Base-by-base conservation (phyloP, 1,140 invertebrate genomes). In the Macrostomum lignano region DNA sequence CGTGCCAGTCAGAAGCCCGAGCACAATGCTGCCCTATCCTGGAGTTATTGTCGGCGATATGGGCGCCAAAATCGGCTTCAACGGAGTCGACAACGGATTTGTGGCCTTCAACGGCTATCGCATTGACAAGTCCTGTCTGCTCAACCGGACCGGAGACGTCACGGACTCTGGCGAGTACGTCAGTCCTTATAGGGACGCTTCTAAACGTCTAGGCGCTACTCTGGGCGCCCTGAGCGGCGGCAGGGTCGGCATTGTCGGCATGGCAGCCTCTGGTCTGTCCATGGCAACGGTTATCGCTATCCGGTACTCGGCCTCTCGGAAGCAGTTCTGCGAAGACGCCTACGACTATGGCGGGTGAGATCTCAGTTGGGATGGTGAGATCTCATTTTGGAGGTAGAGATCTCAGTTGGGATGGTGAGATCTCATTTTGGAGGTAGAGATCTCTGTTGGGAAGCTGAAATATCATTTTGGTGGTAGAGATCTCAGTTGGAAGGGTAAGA, bases 21-120 rank as follows among this genome's bases (percentile, higher is more conserved):
- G 65, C 35, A 79, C 74, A 0, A 51, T 76, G 37, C 29, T 66
- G 14, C 63, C 74, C 1, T 69, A 69, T 44, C 67, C 73, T 2
- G 73, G 74, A 11, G 63, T 78, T 1, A 67, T 64, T 10, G 66
- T 76, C 3, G 73, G 72, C 0, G 78, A 88, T 51, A 73, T 84
- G 62, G 78, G 79, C 1, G 69, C 74, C 48, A 86, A 86, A 60
- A 61, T 73, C 25, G 75, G 72, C 24, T 56, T 79, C 1, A 76
- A 84, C 57, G 77, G 77, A 29, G 55, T 84, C 13, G 78, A 86
- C 45, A 86, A 86, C 63, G 79, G 74, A 3, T 82, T 82, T 49
- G 52, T 81, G 26, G 66, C 74, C 46, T 84, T 88, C 48, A 65
- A 76, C 37, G 68, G 82, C 41, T 79, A 78, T 52, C 57, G 66